These are phyloP conservation scores for Peromyscus eremicus DNA, from an alignment of 2,797 vertebrate species.

Conservation along the genomic window DNA sequence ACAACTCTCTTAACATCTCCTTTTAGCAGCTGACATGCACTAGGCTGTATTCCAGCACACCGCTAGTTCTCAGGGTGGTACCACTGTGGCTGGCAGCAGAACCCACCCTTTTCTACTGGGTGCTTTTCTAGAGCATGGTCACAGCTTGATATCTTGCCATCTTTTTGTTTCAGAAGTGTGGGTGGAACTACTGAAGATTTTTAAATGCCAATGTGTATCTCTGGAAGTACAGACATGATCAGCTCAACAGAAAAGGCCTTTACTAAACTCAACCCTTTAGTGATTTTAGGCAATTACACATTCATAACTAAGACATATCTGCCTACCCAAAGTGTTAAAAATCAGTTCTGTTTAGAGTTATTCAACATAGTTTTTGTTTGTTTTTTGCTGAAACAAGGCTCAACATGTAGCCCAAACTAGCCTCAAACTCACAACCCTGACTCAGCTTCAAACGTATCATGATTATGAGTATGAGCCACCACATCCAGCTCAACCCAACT, in stretches of 20 bases:
- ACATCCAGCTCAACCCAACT: not conserved
- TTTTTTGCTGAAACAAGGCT: not conserved
- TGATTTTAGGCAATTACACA: not conserved
- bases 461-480: not conserved
- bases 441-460: not conserved
- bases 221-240: slow-evolving; percentile 41
- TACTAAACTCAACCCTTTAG: slow-evolving; percentile 10
- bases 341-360: slow-evolving; percentile 42
- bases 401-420: too few relatives aligned
- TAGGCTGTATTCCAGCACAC: not conserved
- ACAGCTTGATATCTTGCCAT: slow-evolving; percentile 79
- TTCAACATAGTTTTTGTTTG: not conserved
- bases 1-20: slow-evolving; percentile 44
- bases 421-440: not conserved
- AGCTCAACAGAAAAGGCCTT: slow-evolving; percentile 1
- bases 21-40: not conserved
- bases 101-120: not conserved
- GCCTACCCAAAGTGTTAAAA: not conserved
- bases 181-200: slow-evolving; percentile 17
- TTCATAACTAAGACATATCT: not conserved
- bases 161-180: slow-evolving; percentile 68
- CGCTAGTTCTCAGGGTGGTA: not conserved
- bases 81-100: not conserved
- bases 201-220: slow-evolving; percentile 25
- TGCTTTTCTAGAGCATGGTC: slow-evolving; percentile 49